Base-by-base conservation (phyloP, 1,140 invertebrate genomes). In the Ganaspis sp. region DNA sequence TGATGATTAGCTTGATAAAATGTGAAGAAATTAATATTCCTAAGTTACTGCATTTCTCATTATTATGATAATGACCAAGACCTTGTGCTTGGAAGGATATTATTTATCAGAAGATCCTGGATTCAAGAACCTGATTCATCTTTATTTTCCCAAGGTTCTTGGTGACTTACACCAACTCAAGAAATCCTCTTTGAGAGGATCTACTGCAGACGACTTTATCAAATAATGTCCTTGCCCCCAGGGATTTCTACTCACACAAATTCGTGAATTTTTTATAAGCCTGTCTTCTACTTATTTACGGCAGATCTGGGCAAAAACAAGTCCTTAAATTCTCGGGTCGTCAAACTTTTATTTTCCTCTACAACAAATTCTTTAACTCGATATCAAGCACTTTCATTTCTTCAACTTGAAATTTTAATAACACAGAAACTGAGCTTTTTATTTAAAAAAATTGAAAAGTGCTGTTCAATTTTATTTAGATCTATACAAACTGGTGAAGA, bases 241-340 rank as follows among this genome's bases (percentile, higher is more conserved):
- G 45, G 45, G 45, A 49, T 49, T 49, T 49, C 45, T 17, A n/a
- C 45, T 49, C 45, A 49, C 45, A 49, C 45, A n/a, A 49, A 49
- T 49, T 49, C n/a, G 12, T 49, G 17, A 49, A 49, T 49, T 49
- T 49, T 49, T 49, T 49, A 49, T 49, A n/a, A 17, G 17, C 45
- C 45, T 45, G 12, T 45, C 40, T 15, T 49, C 45, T 17, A 49
- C 45, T 49, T 49, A 49, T 49, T 49, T 49, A 49, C 45, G n/a
- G 45, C 29, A n/a, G 42, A 45, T 15, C 42, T 45, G 45, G 45
- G 45, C 15, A 8, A 49, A 5, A n/a, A 49, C 12, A 49, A 17
- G 45, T 49, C 45, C n/a, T 9, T 49, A 4, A 49, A n/a, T 49
- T 49, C 42, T 49, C 1, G 3, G 45, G 15, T 49, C 45, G 45